Percentiles rank a stretch among this genome's conserved stretches.
Evolutionary conservation across 2,888 invertebrate genomes (phyloP).

Genomic region (Amaurobius ferox): DNA sequence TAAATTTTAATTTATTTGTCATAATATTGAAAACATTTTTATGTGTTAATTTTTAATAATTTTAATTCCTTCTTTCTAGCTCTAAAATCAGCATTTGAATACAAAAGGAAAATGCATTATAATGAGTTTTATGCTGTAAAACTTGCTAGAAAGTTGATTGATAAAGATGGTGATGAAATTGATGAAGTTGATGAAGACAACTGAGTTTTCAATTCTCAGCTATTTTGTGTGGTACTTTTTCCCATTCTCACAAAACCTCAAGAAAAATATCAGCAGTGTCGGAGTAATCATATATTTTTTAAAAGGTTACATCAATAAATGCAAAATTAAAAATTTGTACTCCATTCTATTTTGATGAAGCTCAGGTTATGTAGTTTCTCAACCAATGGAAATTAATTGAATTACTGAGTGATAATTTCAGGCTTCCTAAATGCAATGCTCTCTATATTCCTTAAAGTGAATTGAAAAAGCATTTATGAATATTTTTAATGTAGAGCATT

Average conservation of each 20-base stretch:
- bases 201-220: conserved; percentile 33
- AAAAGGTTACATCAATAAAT: background rate
- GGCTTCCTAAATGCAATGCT: too few relatives aligned
- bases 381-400: too few relatives aligned
- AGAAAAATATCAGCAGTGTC: background rate
- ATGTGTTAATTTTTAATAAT: too few relatives aligned
- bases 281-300: background rate
- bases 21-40: too few relatives aligned
- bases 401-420: too few relatives aligned
- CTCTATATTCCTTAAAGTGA: too few relatives aligned
- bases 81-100: conserved; percentile 89
- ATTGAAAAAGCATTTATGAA: too few relatives aligned
- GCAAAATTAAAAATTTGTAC: too few relatives aligned
- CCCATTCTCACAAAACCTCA: background rate
- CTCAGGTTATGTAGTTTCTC: too few relatives aligned
- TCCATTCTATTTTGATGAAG: too few relatives aligned
- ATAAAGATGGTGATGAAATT: conserved; percentile 92
- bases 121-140: conserved; percentile 97
- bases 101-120: conserved; percentile 96
- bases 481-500: too few relatives aligned
- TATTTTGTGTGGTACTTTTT: background rate
- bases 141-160: conserved; percentile 91
- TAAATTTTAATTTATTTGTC: too few relatives aligned
- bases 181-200: conserved; percentile 81
- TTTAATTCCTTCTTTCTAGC: conserved; percentile 78